Percentiles rank a stretch among this genome's conserved stretches.
These are phyloP conservation scores for Rhinichthys klamathensis DNA, from an alignment of 2,113 vertebrate species.

Conservation along the genomic window DNA sequence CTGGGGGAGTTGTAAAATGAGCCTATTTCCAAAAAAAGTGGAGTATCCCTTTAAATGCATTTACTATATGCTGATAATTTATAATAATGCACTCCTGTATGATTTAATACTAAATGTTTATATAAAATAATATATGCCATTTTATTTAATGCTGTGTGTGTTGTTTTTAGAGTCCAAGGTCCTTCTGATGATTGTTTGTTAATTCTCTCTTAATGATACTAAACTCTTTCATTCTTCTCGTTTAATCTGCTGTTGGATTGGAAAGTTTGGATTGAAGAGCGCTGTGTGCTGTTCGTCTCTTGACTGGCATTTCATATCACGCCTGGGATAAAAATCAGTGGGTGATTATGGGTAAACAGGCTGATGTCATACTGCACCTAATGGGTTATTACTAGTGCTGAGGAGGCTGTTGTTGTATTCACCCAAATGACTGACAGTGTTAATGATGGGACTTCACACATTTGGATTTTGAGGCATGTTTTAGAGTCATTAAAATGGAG, in stretches of 20 bases:
- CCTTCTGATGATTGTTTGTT: background rate
- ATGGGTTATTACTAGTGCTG: background rate
- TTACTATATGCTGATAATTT: background rate
- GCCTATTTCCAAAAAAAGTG: too few relatives aligned
- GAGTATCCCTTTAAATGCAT: too few relatives aligned
- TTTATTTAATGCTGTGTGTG: background rate
- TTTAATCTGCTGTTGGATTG: background rate
- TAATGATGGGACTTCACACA: slow-evolving; percentile 24
- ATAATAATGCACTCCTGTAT: background rate
- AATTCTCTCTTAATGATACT: background rate
- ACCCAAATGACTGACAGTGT: background rate
- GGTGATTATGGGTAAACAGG: slow-evolving; percentile 15
- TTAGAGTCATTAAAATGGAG: slow-evolving; percentile 26
- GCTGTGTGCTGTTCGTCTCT: background rate
- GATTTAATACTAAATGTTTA: background rate
- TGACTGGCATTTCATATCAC: background rate
- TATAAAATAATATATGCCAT: background rate
- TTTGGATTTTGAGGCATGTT: background rate
- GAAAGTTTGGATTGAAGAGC: background rate
- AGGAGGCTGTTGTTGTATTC: background rate
- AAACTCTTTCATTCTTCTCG: background rate
- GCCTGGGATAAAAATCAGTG: background rate
- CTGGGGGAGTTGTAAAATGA: too few relatives aligned
- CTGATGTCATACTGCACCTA: slow-evolving; percentile 22
- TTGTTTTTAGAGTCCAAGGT: background rate